Evolutionary conservation across 2,797 vertebrate species (phyloP).

Genomic region (Hylomyscus alleni): DNA sequence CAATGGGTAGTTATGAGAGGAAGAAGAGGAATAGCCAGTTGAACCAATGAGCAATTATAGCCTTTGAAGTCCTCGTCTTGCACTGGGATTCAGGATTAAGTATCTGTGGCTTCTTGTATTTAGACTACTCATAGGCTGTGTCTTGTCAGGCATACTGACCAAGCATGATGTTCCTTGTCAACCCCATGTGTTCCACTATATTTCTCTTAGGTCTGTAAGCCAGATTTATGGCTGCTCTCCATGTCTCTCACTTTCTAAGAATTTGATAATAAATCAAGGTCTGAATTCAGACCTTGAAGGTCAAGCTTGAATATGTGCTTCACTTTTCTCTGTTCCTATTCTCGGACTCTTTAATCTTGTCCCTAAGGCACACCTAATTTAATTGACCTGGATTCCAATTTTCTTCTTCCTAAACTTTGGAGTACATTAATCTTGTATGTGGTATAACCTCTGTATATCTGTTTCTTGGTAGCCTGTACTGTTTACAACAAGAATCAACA

Average conservation of each 20-base stretch:
- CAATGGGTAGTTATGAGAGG: background rate
- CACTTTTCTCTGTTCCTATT: background rate
- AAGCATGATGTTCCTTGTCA: background rate
- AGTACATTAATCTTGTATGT: background rate
- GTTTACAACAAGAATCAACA: slow-evolving; percentile 9
- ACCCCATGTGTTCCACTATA: background rate
- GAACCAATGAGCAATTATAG: background rate
- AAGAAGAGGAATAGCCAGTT: background rate
- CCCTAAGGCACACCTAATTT: background rate
- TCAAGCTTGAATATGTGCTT: background rate
- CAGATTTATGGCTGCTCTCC: background rate
- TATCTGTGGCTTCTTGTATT: background rate
- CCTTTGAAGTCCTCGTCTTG: background rate
- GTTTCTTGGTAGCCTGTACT: background rate
- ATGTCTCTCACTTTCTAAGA: background rate
- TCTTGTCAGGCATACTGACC: background rate
- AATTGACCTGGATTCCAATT: background rate
- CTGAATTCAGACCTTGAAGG: background rate
- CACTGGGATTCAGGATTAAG: background rate
- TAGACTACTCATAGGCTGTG: background rate
- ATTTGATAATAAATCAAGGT: background rate
- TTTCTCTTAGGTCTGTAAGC: background rate
- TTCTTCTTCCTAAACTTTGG: background rate
- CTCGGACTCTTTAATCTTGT: background rate
- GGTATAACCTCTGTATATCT: background rate